Evolutionary conservation across 2,797 vertebrate genomes (phyloP), one percentile per base, ranked within the genome.

Genomic region (Botia almorhae): DNA sequence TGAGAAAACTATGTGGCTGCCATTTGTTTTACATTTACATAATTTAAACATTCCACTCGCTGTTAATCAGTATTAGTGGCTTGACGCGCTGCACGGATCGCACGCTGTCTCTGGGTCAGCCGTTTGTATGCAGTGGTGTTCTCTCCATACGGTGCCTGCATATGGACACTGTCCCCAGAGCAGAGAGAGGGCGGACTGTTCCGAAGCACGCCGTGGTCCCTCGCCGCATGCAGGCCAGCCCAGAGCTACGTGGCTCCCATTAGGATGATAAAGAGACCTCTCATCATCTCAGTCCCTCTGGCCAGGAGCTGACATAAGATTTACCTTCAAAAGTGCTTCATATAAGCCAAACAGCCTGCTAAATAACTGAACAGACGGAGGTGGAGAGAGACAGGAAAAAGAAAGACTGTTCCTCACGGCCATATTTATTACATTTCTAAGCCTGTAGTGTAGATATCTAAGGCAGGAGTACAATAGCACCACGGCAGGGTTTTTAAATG

Each of bases 191-290:
- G 7, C 69, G 39, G 3, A 0, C 39, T 51, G 58, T 65, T 0
- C 23, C 0, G 0, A 68, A 72, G 80, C 51, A 85, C 14, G 74
- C 12, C 68, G 43, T 68, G 69, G 83, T 78, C 77, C 61, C 76
- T 55, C 78, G 33, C 48, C 13, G 53, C 81, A 78, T 81, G 60
- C n/a, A 55, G 84, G 61, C 76, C 90, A 90, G 88, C 92, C 93
- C 73, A 78, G 74, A 74, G 74, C 82, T 83, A 91, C 92, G 91
- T 91, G 90, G 92, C 90, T 92, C 91, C 89, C 91, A 93, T 94
- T 94, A 94, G 90, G 91, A 93, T 93, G 93, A 95, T 94, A 93
- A 94, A 94, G 92, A 92, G 91, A 89, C 88, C 91, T 93, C 93
- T 94, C 93, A 94, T 93, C 91, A 92, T 90, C 81, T 75, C 88